Conservation (phyloP, 2,888 invertebrate genomes). For the Rhingia campestris region DNA sequence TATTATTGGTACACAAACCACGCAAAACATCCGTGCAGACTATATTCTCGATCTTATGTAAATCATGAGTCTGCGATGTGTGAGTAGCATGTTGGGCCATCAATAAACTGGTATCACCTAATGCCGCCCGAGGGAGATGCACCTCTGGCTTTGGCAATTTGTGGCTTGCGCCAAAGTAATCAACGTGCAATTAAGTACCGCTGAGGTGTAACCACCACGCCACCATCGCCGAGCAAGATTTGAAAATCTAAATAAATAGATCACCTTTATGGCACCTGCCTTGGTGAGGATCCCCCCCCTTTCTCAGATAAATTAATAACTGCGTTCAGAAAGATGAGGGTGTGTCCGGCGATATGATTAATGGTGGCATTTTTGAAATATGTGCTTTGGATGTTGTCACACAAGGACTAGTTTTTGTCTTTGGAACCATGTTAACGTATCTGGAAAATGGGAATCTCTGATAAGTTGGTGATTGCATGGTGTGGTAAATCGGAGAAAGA, state of each 20-base stretch:
- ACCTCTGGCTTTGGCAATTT: conserved; percentile 44
- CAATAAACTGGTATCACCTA: conserved; percentile 19
- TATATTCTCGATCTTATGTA: conserved; percentile 8
- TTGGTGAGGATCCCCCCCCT: conserved; percentile 31
- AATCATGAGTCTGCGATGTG: conserved; percentile 2
- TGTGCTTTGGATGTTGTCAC: conserved; percentile 8
- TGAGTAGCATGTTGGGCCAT: conserved; percentile 1
- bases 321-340: conserved; percentile 9
- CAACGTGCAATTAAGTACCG: conserved; percentile 58
- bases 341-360: conserved; percentile 42
- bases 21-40: conserved; percentile 1
- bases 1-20: not conserved
- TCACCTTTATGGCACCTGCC: conserved; percentile 28
- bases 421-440: not conserved
- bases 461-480: conserved; percentile 16
- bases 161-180: conserved; percentile 62
- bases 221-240: conserved; percentile 14
- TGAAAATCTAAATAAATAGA: conserved; percentile 59
- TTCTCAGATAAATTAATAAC: conserved; percentile 25
- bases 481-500: conserved; percentile 1
- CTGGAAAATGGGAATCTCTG: not conserved
- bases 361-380: conserved; percentile 31
- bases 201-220: conserved; percentile 56
- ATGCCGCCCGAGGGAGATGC: conserved; percentile 13
- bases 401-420: conserved; percentile 23